Evolutionary conservation across 2,113 vertebrate species (phyloP).

Genomic region (Gnathonemus longibarbis): DNA sequence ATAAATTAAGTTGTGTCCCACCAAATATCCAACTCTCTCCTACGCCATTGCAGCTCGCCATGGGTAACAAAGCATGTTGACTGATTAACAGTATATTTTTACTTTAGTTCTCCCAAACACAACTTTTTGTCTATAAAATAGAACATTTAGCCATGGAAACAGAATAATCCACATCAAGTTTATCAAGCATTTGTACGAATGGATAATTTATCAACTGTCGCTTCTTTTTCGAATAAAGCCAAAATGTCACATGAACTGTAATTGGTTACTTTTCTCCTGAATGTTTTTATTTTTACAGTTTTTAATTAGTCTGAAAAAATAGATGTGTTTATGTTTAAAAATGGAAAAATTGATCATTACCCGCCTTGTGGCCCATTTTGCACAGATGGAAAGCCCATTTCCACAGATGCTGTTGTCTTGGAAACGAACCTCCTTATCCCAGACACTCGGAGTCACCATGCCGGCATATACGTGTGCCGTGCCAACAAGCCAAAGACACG

Average conservation of each 20-base stretch:
- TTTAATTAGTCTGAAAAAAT: neutral
- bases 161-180: neutral
- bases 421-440: conserved; percentile 87
- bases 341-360: neutral
- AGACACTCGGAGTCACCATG: conserved; percentile 76
- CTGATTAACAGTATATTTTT: neutral
- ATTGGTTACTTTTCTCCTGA: neutral
- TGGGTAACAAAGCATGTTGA: neutral
- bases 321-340: neutral
- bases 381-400: conserved; percentile 84
- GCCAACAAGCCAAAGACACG: conserved; percentile 90
- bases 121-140: neutral
- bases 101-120: neutral
- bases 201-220: neutral
- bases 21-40: neutral
- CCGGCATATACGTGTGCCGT: conserved; percentile 84
- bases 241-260: neutral
- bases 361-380: neutral
- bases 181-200: neutral
- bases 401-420: conserved; percentile 83
- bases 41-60: neutral
- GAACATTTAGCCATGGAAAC: neutral
- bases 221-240: neutral
- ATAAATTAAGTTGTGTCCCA: neutral
- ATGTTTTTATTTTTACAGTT: neutral